phyloP scores from a whole-genome alignment of 2,113 vertebrate species.

The Ophthalmolycus amberensis region DNA sequence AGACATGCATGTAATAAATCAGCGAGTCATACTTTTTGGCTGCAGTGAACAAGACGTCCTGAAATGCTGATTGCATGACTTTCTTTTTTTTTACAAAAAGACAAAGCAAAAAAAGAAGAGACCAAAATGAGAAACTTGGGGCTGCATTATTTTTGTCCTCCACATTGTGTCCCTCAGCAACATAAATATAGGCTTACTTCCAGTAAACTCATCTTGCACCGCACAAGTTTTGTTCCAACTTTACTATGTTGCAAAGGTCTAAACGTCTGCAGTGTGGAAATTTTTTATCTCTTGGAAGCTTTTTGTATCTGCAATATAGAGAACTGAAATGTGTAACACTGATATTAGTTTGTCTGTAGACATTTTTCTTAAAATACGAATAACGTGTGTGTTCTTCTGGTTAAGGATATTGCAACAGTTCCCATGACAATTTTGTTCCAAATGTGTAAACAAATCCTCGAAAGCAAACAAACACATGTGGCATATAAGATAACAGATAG shows the following conservation, averaged over 20 bases:
- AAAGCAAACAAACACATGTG: slow-evolving; percentile 7
- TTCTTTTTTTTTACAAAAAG: not conserved
- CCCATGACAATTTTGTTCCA: not conserved
- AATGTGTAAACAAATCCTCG: slow-evolving; percentile 1
- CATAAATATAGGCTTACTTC: slow-evolving; percentile 24
- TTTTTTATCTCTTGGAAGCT: not conserved
- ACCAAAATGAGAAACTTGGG: slow-evolving; percentile 39
- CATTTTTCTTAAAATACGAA: not conserved
- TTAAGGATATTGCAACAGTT: not conserved
- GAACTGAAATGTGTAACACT: not conserved
- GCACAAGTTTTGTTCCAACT: not conserved
- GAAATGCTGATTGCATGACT: slow-evolving; percentile 2
- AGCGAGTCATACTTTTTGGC: slow-evolving; percentile 43
- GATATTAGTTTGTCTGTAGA: not conserved
- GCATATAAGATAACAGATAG: not conserved
- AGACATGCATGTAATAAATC: slow-evolving; percentile 47
- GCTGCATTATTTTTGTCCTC: slow-evolving; percentile 27
- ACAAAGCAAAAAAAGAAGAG: slow-evolving; percentile 25
- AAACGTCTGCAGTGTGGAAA: not conserved
- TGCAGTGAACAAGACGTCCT: slow-evolving; percentile 20
- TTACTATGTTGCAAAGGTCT: not conserved
- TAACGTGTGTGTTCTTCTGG: not conserved
- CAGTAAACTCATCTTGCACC: slow-evolving; percentile 2
- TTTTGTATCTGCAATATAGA: not conserved
- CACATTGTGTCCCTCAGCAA: slow-evolving; percentile 3